Base-by-base conservation (phyloP, 1,140 invertebrate species). In the Caenorhabditis inopinata region DNA sequence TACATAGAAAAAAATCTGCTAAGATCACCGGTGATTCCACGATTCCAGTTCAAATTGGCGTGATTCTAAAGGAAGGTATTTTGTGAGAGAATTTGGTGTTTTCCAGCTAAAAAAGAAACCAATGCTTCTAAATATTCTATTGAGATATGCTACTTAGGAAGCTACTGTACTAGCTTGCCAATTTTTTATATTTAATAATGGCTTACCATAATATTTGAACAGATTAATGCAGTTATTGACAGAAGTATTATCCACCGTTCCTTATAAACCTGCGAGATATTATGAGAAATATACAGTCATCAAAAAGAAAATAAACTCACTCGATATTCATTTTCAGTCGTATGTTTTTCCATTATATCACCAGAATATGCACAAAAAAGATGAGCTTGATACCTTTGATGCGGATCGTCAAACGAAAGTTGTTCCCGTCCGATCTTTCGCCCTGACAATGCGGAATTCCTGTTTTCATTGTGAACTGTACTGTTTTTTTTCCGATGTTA, bases 291-390 rank as follows among this genome's bases (percentile, higher is more conserved):
- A n/a, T 25, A 25, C 21, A 25, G 27, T 9, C 11, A 51, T 25
- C 27, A 7, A 25, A 29, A 5, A 16, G 12, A 58, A 7, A 23
- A 29, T n/a, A 32, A 38, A 68, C 32, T 38, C 9, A 68, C 58
- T 16, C 58, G 29, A 38, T 68, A 68, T 27, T 68, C 58, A 68
- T 68, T 68, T 68, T 68, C 58, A 68, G 32, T 38, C 29, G 29
- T 21, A 68, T 38, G n/a, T 68, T 68, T 68, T 68, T 68, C 58
- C 58, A 68, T 68, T 68, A 18, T 68, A 68, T 0, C 11, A 68
- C 35, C 27, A 68, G 35, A 58, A n/a, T 32, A 32, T 11, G 32
- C 32, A 58, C 5, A 58, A 32, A 0, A 29, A 58, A 32, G 51
- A 16, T 25, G 16, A 29, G 7, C 23, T n/a, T 18, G 12, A 58